Evolutionary conservation across 2,797 vertebrate species (phyloP), one percentile per base, ranked within the genome.

Genomic region (Nannoperca australis): DNA sequence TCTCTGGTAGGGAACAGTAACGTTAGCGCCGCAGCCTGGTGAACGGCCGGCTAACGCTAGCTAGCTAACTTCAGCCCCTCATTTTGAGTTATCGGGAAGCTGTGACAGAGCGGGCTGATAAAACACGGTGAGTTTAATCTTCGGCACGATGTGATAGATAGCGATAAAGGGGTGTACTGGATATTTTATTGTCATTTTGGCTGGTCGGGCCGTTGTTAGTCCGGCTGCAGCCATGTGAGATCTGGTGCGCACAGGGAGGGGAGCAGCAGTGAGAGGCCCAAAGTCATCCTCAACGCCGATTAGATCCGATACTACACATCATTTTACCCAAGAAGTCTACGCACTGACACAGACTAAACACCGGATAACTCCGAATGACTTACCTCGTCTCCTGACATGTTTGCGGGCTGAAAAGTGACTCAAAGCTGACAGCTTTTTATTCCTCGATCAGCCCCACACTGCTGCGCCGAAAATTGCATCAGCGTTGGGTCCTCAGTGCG

Each of bases 301-400:
- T n/a, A 14, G n/a, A 2, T 2, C 64, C 42, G 0, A 47, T 27
- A 82, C 61, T 6, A 59, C 38, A 3, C 1, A 7, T 3, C 14
- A 66, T 36, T 64, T 17, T 15, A 9, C n/a, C 44, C 9, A 12
- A 45, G 18, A 61, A 7, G 49, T 24, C 27, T 0, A 24, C 3
- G 67, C 54, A 36, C 1, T 2, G 2, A 51, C 50, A 7, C 14
- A 0, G n/a, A 14, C 1, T 1, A 3, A 24, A 3, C 6, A 1
- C 1, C 11, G 1, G 7, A n/a, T 1, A 6, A n/a, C 1, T 2
- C 5, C 2, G 1, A 18, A 7, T 10, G 0, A 62, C 89, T 84
- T 38, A 95, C 94, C 93, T 95, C 94, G 90, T 95, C 94, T 89
- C 94, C 94, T 62, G 94, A 95, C 94, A 95, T 95, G 78, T 83